Evolutionary conservation across 2,888 invertebrate species (phyloP), one percentile per base, ranked within the genome.

Genomic region (Tetrapedia diversipes): DNA sequence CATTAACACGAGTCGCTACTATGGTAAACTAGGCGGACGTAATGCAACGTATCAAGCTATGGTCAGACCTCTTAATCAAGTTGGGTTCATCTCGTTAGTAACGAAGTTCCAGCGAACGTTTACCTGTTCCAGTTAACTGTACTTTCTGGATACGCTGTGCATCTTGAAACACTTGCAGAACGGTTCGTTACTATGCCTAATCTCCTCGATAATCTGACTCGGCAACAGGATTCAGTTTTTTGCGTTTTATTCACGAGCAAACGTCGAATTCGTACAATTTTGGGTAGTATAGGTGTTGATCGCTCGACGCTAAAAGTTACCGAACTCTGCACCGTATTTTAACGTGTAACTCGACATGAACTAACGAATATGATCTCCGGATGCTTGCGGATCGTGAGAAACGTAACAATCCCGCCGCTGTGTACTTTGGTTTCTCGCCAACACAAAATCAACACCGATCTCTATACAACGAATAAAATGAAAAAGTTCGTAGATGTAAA

Each of bases 21-120:
- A 53, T 47, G 77, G 71, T 71, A 69, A n/a, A 74, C 75, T 59
- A 71, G 57, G 53, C 53, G 59, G 64, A 53, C 29, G 67, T 54
- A 47, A 61, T 78, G 64, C 64, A 53, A 67, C 66, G 63, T 71
- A 75, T 78, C 75, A 71, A 74, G 68, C 59, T 69, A n/a, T n/a
- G 78, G 65, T 70, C 70, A 19, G 65, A 64, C 37, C 43, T 68
- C 39, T 68, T 27, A 47, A 61, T 32, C 60, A 24, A 49, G 67
- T 47, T 61, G 8, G 59, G 43, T 81, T 72, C 65, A 65, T 61
- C 71, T 75, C 57, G 64, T 49, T 67, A 61, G 53, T 57, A 49
- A 32, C 59, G 45, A 75, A 79, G 59, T 71, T 54, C 22, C 37
- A 11, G 61, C 49, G 39, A 37, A 37, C 37, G 64, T 64, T 59